Percentiles rank a stretch among this genome's conserved stretches.
phyloP scores from a whole-genome alignment of 2,113 vertebrate species.

The Tricholaema leucomelas region DNA sequence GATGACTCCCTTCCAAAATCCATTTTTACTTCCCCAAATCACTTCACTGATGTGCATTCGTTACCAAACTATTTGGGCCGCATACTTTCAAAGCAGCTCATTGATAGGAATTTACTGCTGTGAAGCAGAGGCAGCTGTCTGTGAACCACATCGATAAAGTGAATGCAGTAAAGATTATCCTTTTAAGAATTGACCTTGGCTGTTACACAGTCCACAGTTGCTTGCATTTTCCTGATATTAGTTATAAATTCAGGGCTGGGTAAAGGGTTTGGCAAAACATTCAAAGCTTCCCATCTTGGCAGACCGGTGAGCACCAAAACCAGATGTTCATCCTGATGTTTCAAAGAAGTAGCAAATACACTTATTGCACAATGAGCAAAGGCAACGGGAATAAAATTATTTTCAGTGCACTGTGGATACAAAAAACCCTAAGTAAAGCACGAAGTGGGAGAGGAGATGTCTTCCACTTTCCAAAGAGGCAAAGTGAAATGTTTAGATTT shows the following conservation, averaged over 20 bases:
- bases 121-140: not conserved
- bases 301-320: not conserved
- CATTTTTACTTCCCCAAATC: not conserved
- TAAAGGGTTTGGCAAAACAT: conserved; percentile 38
- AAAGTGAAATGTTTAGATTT: not conserved
- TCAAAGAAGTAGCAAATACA: conserved; percentile 29
- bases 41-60: not conserved
- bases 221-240: conserved; percentile 25
- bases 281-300: conserved; percentile 33
- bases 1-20: conserved; percentile 4
- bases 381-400: not conserved
- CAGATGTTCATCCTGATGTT: conserved; percentile 23
- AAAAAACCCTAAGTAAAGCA: not conserved
- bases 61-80: not conserved
- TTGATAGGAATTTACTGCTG: not conserved
- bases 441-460: not conserved
- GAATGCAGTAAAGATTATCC: not conserved
- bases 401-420: not conserved
- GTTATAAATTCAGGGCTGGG: conserved; percentile 39
- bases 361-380: not conserved
- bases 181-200: conserved; percentile 26
- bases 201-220: not conserved
- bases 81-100: conserved; percentile 22
- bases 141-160: conserved; percentile 27
- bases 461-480: not conserved